Base-by-base conservation (phyloP, 2,888 invertebrate genomes). In the Neelides folsomi region DNA sequence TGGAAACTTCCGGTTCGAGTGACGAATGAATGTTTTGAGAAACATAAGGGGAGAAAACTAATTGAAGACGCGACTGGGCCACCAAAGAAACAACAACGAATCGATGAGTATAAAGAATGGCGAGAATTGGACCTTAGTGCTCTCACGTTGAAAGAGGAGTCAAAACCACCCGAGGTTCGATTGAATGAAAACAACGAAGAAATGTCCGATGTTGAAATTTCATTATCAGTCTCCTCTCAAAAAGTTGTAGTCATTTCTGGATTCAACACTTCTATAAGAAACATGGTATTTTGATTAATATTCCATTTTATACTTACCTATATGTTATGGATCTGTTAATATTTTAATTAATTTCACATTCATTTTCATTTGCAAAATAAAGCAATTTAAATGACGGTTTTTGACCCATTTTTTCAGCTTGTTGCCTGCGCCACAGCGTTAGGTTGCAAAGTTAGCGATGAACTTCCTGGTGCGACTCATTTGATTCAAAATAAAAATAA, bases 1-100 rank as follows among this genome's bases (percentile, higher is more conserved):
- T 95, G 94, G 94, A 90, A 89, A 71, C 82, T 83, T 72, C 90
- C 90, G 0, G 86, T 92, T 53, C 86, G 86, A 67, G 82, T 94
- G 60, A 84, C 85, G 0, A 86, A 82, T 66, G 89, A 89, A 65
- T 82, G 83, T 0, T 85, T 86, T 69, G 87, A 89, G 70, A 79
- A 85, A 12, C 83, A 86, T 3, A 87, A 86, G 67, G 78, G 83
- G 15, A 78, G 79, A 64, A 68, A 67, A 6, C 70, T 47, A 61
- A 69, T 54, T 70, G 74, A 58, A 72, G 73, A 45, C 43, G 54
- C 10, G 27, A 43, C n/a, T 40, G 49, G 34, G 45, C 9, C 15
- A n/a, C 35, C 35, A 27, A 16, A n/a, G 12, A 16, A 27, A 27
- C 27, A 27, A 27, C 27, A 3, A 5, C 27, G 27, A 27, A 3